Evolutionary conservation across 2,888 invertebrate genomes (phyloP).

Genomic region (Sympetrum striolatum): DNA sequence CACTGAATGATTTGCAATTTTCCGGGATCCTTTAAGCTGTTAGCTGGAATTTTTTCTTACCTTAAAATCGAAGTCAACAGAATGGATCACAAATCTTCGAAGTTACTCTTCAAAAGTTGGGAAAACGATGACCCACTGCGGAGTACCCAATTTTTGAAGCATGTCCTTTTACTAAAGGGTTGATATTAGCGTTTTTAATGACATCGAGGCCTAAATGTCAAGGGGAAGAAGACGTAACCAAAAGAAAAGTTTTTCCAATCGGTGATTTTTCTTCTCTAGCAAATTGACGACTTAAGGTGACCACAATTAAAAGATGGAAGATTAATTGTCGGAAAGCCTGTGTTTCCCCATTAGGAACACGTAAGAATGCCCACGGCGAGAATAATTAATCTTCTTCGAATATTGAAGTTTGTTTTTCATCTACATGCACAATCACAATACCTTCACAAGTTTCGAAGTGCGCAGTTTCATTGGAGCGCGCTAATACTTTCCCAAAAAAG

Average conservation of each 20-base stretch:
- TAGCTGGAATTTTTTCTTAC: background rate
- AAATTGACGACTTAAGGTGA: background rate
- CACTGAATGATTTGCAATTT: background rate
- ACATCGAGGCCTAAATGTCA: background rate
- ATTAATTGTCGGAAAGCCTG: background rate
- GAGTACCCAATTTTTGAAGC: background rate
- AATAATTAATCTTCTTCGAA: background rate
- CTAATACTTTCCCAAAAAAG: background rate
- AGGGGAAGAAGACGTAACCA: background rate
- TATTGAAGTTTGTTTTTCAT: background rate
- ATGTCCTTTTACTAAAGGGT: background rate
- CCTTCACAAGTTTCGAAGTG: background rate
- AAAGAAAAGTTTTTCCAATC: background rate
- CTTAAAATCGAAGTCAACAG: background rate
- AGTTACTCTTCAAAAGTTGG: background rate
- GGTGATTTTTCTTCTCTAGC: background rate
- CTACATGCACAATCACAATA: background rate
- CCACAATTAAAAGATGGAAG: background rate
- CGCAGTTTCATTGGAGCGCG: background rate
- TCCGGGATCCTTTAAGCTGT: background rate
- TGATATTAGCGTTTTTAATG: background rate
- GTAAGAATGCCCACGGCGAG: background rate
- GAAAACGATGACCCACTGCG: background rate
- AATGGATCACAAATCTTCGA: background rate
- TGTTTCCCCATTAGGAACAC: background rate